phyloP scores from a whole-genome alignment of 2,797 vertebrate species.

The Chelon auratus region DNA sequence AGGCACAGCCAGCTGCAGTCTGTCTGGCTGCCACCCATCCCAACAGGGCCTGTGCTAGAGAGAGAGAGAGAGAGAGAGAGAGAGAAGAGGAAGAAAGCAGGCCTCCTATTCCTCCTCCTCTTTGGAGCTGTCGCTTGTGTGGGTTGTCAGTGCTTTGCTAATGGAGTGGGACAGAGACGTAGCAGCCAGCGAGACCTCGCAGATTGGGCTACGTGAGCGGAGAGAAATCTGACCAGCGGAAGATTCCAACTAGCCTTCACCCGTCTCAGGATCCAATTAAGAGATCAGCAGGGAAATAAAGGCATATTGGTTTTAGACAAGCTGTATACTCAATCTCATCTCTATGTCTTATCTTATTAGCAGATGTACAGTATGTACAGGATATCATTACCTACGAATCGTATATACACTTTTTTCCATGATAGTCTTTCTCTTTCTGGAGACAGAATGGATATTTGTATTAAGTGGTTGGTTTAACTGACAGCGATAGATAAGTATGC shows the following conservation, averaged over 20 bases:
- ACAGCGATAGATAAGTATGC: too few relatives aligned
- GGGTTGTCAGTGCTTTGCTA: slow-evolving; percentile 52
- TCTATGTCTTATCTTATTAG: not conserved
- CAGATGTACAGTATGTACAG: not conserved
- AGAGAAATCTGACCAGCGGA: slow-evolving; percentile 41
- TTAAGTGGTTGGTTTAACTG: too few relatives aligned
- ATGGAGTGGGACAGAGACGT: slow-evolving; percentile 54
- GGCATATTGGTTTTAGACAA: slow-evolving; percentile 21
- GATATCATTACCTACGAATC: not conserved
- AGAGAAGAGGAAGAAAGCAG: slow-evolving; percentile 22
- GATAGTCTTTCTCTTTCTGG: not conserved
- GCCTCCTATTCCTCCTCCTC: slow-evolving; percentile 44
- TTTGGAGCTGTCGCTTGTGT: slow-evolving; percentile 42
- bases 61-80: not conserved
- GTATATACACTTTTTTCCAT: not conserved
- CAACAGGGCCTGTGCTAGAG: slow-evolving; percentile 26
- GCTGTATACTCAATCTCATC: not conserved
- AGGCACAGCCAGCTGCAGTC: slow-evolving; percentile 55
- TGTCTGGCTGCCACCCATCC: slow-evolving; percentile 47
- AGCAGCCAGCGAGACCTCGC: slow-evolving; percentile 40
- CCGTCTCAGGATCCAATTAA: slow-evolving; percentile 62
- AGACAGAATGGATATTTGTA: too few relatives aligned
- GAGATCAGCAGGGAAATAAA: slow-evolving; percentile 30
- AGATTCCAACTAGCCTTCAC: slow-evolving; percentile 52
- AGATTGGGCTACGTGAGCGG: slow-evolving; percentile 21